These are phyloP conservation scores for Nephrocerus scutellatus DNA, from an alignment of 2,888 invertebrate species.

Conservation along the genomic window DNA sequence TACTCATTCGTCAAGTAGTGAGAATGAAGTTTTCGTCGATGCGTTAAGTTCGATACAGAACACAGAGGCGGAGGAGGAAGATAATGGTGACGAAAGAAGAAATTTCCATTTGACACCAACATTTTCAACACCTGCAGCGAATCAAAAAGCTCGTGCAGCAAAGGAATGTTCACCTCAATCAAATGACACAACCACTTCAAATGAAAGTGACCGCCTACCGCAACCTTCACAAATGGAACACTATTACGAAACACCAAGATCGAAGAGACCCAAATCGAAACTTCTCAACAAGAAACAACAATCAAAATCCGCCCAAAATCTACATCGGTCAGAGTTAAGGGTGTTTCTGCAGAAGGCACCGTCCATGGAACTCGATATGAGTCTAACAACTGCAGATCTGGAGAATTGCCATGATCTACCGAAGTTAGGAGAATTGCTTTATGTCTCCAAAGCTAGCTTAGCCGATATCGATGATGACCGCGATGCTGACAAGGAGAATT, in stretches of 20 bases:
- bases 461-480: constrained; percentile 22
- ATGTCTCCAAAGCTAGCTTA: constrained; percentile 28
- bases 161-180: neutral
- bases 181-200: no score
- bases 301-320: constrained; percentile 42
- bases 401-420: constrained; percentile 31
- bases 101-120: constrained; percentile 18
- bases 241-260: constrained; percentile 27
- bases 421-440: constrained; percentile 33
- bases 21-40: constrained; percentile 42
- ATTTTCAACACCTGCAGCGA: neutral
- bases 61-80: constrained; percentile 11
- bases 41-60: constrained; percentile 35
- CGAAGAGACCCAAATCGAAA: constrained; percentile 11
- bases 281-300: constrained; percentile 30
- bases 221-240: constrained; percentile 24
- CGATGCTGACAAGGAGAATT: constrained; percentile 37
- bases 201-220: constrained; percentile 18
- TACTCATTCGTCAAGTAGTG: constrained; percentile 35
- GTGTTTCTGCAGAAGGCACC: constrained; percentile 41
- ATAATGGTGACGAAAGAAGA: constrained; percentile 24
- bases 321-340: constrained; percentile 41
- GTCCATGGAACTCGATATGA: constrained; percentile 35
- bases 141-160: no score
- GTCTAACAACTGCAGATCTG: constrained; percentile 28